Evolutionary conservation across 2,888 invertebrate species (phyloP), one percentile per base, ranked within the genome.

Genomic region (Xanthorhoe designata): DNA sequence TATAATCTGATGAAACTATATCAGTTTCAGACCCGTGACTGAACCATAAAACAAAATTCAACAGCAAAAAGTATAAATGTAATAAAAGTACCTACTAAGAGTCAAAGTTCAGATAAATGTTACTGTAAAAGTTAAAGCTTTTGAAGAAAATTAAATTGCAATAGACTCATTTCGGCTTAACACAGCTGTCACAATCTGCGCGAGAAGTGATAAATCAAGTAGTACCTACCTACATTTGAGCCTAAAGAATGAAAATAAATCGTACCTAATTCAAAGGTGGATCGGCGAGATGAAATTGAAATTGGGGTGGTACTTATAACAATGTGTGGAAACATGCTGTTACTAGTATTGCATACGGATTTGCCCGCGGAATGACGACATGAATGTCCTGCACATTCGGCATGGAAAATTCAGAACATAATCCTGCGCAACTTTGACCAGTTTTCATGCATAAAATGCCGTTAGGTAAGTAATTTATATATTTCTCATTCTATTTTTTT

Each of bases 221-320:
- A 74, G 73, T 73, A 76, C n/a, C n/a, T n/a, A n/a, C n/a, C n/a
- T n/a, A n/a, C 78, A 17, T 75, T 78, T 78, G 76, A 71, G 73
- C 72, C 79, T 79, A 78, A 80, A 79, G 82, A 87, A 86, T 86
- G 83, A 82, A 83, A 86, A 86, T 87, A 86, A 86, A 87, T 86
- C 78, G 83, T 80, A 78, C 78, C 82, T 85, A 86, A 87, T 87
- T 84, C 85, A 73, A 75, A 77, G 77, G 78, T 77, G 82, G 83
- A 84, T 84, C 80, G 83, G 79, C 75, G 77, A 82, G 80, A 84
- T 83, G 82, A 85, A 86, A 85, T 86, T 87, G 87, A 85, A 85
- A 86, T 85, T 82, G 82, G n/a, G 81, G 81, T 81, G 84, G 82
- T 66, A n/a, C n/a, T n/a, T n/a, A 73, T 77, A 78, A 78, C 76